phyloP scores from a whole-genome alignment of 2,888 invertebrate genomes.

The Campoplex nolae region DNA sequence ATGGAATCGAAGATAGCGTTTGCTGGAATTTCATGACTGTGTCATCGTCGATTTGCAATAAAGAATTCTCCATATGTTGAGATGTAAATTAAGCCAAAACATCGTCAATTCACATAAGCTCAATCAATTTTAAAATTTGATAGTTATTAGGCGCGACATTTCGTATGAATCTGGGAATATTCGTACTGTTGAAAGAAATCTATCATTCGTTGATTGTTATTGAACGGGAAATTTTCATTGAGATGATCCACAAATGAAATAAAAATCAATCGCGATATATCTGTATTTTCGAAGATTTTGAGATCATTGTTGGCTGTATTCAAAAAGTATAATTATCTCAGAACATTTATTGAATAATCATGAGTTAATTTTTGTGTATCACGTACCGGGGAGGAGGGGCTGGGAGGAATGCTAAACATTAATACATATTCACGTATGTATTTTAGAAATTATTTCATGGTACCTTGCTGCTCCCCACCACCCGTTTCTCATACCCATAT shows the following conservation, averaged over 20 bases:
- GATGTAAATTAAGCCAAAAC: constrained; percentile 34
- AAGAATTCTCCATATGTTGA: constrained; percentile 15
- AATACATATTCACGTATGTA: constrained; percentile 14
- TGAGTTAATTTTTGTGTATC: neutral
- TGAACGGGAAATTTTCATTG: neutral
- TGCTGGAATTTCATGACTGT: constrained; percentile 5
- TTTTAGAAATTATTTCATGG: constrained; percentile 22
- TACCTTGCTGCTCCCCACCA: constrained; percentile 60
- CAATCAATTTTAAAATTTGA: constrained; percentile 36
- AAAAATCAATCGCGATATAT: neutral
- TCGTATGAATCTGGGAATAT: neutral
- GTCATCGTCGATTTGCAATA: constrained; percentile 44
- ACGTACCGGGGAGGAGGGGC: neutral
- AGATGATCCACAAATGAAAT: neutral
- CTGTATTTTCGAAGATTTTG: neutral
- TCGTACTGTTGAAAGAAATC: neutral
- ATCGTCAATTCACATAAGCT: constrained; percentile 46
- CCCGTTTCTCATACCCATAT: constrained; percentile 56
- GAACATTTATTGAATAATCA: neutral
- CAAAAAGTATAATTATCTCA: neutral
- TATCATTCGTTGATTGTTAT: neutral
- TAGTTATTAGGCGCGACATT: neutral
- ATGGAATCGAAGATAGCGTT: constrained; percentile 21
- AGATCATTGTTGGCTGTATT: neutral
- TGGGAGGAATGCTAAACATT: neutral